Conservation (phyloP, 2,113 vertebrate species). For the Oenanthe oenanthe region DNA sequence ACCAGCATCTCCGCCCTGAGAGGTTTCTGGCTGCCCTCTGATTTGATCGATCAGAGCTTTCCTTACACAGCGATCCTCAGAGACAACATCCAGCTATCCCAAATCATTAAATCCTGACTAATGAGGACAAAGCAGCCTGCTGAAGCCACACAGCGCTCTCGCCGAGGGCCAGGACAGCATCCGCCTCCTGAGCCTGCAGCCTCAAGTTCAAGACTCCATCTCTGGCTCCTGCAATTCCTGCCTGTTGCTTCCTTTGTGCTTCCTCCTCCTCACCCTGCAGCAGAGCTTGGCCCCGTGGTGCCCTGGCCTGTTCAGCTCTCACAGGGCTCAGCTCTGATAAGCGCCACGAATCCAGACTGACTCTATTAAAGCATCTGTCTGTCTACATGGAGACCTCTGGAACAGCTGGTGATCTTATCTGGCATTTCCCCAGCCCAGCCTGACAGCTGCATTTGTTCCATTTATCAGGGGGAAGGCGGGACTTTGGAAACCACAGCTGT, state of each 20-base stretch:
- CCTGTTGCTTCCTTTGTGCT: slow-evolving; percentile 44
- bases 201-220: neutral
- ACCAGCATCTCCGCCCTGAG: neutral
- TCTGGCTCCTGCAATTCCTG: neutral
- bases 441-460: slow-evolving; percentile 80
- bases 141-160: neutral
- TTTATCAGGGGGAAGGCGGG: slow-evolving; percentile 64
- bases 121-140: slow-evolving; percentile 59
- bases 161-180: slow-evolving; percentile 17
- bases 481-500: slow-evolving; percentile 71
- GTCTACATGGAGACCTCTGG: slow-evolving; percentile 66
- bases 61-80: slow-evolving; percentile 23
- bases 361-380: slow-evolving; percentile 72
- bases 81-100: slow-evolving; percentile 52
- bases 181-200: neutral
- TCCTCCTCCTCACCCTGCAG: neutral
- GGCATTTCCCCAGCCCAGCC: slow-evolving; percentile 69
- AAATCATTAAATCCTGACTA: slow-evolving; percentile 68
- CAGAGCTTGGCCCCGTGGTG: neutral
- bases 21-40: neutral
- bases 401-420: slow-evolving; percentile 79
- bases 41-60: slow-evolving; percentile 46
- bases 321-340: slow-evolving; percentile 63
- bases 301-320: slow-evolving; percentile 63
- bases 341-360: slow-evolving; percentile 49